Conservation (phyloP, 37 sponge, comb jelly and placozoan species). For the Bolinopsis microptera region DNA sequence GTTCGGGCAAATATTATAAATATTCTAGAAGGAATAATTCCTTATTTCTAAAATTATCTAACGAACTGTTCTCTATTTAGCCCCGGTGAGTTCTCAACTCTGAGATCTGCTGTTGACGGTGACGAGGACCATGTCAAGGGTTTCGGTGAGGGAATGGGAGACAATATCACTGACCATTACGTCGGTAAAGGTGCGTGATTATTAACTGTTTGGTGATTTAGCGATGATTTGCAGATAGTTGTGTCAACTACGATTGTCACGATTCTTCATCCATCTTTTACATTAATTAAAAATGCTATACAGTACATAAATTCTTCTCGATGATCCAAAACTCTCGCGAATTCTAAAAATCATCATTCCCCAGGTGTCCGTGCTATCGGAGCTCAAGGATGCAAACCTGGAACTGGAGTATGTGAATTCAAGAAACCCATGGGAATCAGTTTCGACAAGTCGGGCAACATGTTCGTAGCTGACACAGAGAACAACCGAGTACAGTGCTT, state of each 20-base stretch:
- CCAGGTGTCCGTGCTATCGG: slow-evolving; percentile 63
- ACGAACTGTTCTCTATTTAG: too few species aligned
- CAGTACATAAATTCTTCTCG: too few species aligned
- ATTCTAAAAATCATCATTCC: too few species aligned
- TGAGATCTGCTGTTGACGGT: slow-evolving; percentile 61
- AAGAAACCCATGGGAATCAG: slow-evolving; percentile 64
- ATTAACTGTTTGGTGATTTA: too few species aligned
- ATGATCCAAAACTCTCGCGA: too few species aligned
- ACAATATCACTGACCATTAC: slow-evolving; percentile 58
- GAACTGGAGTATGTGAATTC: slow-evolving; percentile 41
- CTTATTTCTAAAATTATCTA: too few species aligned
- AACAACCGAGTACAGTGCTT: slow-evolving; percentile 60
- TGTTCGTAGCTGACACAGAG: slow-evolving; percentile 64
- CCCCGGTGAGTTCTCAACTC: slow-evolving; percentile 60
- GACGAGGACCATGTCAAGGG: slow-evolving; percentile 15
- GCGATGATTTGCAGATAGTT: too few species aligned
- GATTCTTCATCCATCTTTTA: too few species aligned
- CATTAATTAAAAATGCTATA: too few species aligned
- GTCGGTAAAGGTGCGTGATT: slow-evolving; percentile 52
- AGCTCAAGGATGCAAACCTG: slow-evolving; percentile 50
- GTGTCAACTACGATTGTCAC: too few species aligned
- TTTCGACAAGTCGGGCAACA: slow-evolving; percentile 65
- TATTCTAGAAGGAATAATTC: too few species aligned
- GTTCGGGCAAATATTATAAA: too few species aligned
- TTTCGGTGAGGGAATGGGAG: neutral